Conservation (phyloP, 2,797 vertebrate species). For the Acrossocheilus wenchowensis region DNA sequence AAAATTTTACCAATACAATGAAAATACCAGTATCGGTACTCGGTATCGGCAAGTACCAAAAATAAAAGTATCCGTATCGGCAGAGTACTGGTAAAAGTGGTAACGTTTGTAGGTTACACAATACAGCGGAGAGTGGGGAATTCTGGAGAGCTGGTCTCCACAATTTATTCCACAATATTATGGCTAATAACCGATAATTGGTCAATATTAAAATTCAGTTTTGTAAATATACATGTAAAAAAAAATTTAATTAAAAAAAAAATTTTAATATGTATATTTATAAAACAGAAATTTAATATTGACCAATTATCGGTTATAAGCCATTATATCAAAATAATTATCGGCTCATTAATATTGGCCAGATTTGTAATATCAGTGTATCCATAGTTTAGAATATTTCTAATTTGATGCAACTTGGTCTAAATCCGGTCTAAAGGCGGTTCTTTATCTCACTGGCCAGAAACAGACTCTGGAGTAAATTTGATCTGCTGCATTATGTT, state of each 20-base stretch:
- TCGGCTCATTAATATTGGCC: neutral
- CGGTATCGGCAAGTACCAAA: too few relatives aligned
- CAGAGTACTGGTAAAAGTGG: too few relatives aligned
- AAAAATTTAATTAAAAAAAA: neutral
- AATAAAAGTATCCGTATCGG: too few relatives aligned
- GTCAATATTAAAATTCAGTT: neutral
- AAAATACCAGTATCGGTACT: too few relatives aligned
- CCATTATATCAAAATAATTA: neutral
- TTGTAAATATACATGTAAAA: neutral
- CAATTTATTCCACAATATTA: neutral
- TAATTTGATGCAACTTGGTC: neutral
- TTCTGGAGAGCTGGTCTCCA: neutral
- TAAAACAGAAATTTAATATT: neutral
- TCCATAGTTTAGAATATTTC: neutral
- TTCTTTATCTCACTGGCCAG: neutral
- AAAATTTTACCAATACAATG: too few relatives aligned
- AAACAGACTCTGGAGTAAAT: neutral
- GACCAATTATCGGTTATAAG: neutral
- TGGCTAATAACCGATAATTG: neutral
- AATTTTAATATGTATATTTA: too few relatives aligned
- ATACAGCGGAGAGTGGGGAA: neutral
- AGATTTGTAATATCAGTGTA: neutral
- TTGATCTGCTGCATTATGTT: conserved; percentile 28
- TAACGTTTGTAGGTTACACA: neutral
- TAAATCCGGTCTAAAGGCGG: neutral